A percentile compares a stretch with the other conserved stretches of the same genome.
Conservation (phyloP, 2,888 invertebrate genomes). For the Hirtodrosophila histrioides region DNA sequence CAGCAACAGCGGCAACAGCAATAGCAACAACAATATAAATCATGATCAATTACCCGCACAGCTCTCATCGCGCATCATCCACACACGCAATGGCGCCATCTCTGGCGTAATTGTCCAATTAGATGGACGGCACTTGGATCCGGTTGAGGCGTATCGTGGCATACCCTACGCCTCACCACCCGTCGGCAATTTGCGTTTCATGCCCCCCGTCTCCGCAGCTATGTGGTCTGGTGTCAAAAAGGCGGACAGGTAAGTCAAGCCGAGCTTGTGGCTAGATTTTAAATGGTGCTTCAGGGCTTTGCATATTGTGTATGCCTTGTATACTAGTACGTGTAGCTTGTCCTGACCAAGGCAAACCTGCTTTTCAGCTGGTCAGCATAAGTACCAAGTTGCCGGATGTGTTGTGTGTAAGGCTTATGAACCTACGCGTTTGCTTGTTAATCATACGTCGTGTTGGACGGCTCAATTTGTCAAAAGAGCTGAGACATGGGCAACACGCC, state of each 20-base stretch:
- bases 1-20: conserved; percentile 39
- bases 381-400: conserved; percentile 40
- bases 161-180: conserved; percentile 98
- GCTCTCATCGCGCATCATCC: conserved; percentile 92
- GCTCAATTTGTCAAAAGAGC: conserved; percentile 11
- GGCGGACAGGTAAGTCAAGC: conserved; percentile 87
- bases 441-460: conserved; percentile 44
- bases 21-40: conserved; percentile 73
- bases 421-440: conserved; percentile 44
- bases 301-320: not conserved
- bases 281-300: conserved; percentile 9
- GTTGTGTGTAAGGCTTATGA: conserved; percentile 35
- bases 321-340: conserved; percentile 6
- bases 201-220: conserved; percentile 97
- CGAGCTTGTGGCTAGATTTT: conserved; percentile 17
- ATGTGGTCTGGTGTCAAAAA: conserved; percentile 95
- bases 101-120: conserved; percentile 93
- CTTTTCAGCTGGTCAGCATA: conserved; percentile 41
- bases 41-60: conserved; percentile 84
- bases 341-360: conserved; percentile 10
- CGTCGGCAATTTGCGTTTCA: conserved; percentile 94
- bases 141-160: conserved; percentile 96
- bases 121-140: conserved; percentile 92
- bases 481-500: conserved; percentile 1
- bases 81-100: conserved; percentile 94